A percentile compares a stretch with the other conserved stretches of the same genome.
Conservation (phyloP, 2,888 invertebrate species). For the Lasiommata megera region DNA sequence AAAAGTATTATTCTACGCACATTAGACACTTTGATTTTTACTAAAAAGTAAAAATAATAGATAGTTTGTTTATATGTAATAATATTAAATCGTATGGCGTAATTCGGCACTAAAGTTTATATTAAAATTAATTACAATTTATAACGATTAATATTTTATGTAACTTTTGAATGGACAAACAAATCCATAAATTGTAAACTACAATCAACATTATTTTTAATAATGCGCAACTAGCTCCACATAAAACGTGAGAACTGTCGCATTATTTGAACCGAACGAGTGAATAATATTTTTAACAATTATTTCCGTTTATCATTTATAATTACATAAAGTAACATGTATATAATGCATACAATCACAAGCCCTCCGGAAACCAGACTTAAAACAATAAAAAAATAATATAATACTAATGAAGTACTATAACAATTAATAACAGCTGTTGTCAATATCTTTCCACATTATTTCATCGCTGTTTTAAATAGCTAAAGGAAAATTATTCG, state of each 20-base stretch:
- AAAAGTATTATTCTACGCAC: slow-evolving; percentile 35
- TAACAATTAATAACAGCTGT: neutral
- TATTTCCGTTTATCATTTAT: neutral
- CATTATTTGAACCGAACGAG: neutral
- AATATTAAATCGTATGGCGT: slow-evolving; percentile 34
- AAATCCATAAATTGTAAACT: slow-evolving; percentile 2
- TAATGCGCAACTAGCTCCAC: neutral
- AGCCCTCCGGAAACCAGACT: slow-evolving; percentile 3
- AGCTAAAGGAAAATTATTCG: neutral
- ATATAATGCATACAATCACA: slow-evolving; percentile 21
- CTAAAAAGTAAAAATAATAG: slow-evolving; percentile 26
- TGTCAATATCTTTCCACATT: neutral
- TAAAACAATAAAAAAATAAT: neutral
- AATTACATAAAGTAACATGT: slow-evolving; percentile 17
- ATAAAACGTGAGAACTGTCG: neutral
- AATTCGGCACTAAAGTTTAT: slow-evolving; percentile 30
- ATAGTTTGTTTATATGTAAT: slow-evolving; percentile 29
- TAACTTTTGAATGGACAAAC: slow-evolving; percentile 5
- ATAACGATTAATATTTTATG: slow-evolving; percentile 2
- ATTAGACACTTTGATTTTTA: slow-evolving; percentile 35
- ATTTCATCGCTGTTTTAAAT: neutral
- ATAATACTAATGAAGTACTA: slow-evolving; percentile 4
- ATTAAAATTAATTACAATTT: slow-evolving; percentile 15
- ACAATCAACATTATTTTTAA: slow-evolving; percentile 1
- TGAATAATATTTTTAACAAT: neutral